These are phyloP conservation scores for Cylindroiulus punctatus DNA, from an alignment of 2,888 invertebrate species.

Conservation along the genomic window DNA sequence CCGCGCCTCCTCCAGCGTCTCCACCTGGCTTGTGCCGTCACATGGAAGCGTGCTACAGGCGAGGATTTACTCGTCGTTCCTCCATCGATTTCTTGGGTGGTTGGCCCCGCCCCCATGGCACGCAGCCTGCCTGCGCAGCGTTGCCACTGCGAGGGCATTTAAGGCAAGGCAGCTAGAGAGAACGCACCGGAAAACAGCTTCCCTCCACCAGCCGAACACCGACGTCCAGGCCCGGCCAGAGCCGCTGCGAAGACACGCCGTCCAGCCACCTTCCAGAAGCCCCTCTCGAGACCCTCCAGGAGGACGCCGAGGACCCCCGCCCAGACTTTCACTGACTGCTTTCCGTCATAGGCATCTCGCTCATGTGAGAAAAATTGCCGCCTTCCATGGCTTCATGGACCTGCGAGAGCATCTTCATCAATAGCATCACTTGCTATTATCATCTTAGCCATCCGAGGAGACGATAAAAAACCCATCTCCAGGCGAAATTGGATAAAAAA, in stretches of 20 bases:
- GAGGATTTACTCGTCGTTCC: neutral
- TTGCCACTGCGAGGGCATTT: slow-evolving; percentile 33
- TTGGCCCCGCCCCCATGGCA: slow-evolving; percentile 22
- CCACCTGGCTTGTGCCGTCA: neutral
- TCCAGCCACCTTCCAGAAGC: neutral
- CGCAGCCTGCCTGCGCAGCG: slow-evolving; percentile 16
- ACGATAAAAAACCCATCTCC: slow-evolving; percentile 38
- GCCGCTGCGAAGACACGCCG: neutral
- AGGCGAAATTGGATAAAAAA: slow-evolving; percentile 33
- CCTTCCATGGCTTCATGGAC: slow-evolving; percentile 32
- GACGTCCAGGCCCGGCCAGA: neutral
- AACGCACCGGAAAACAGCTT: neutral
- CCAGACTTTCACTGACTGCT: slow-evolving; percentile 3
- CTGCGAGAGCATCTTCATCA: slow-evolving; percentile 10
- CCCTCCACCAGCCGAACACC: neutral
- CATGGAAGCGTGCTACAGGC: neutral
- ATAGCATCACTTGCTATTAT: slow-evolving; percentile 27
- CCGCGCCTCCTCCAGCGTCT: too few relatives aligned
- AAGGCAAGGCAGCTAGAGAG: neutral
- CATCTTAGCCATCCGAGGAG: slow-evolving; percentile 46
- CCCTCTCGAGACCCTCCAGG: neutral
- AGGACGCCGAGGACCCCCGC: neutral
- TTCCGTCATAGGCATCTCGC: neutral
- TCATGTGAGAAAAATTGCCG: neutral
- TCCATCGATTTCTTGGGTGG: slow-evolving; percentile 21